Base-by-base conservation (phyloP, 2,113 vertebrate genomes). In the Hydrochoerus hydrochaeris region DNA sequence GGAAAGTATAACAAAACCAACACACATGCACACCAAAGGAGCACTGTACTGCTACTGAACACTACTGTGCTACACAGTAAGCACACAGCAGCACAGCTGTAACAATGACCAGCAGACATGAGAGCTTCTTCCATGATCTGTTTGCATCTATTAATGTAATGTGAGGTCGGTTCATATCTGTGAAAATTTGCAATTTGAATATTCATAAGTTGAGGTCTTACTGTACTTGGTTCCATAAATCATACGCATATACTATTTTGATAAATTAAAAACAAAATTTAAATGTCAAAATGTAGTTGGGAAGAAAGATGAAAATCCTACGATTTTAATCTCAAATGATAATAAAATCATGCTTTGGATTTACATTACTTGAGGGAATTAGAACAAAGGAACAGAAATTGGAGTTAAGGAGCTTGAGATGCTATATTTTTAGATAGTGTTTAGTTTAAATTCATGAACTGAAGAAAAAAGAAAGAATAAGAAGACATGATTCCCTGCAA, bases 401-500 rank as follows among this genome's bases (percentile, higher is more conserved):
- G 52, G 44, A 75, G 12, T 92, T 88, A 82, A 94, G 71, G 85
- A n/a, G 24, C 44, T 67, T 82, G 63, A 82, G 60, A 81, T 88
- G 54, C 52, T 92, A n/a, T 94, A 88, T 88, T 94, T 92, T 88
- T 30, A 67, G 81, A 78, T 85, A 96, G 94, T 95, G 77, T 83
- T 80, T 95, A 95, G 71, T 95, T 92, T 95, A 97, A 92, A 85
- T 85, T 94, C 77, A 91, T 17, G 32, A 87, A 78, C 71, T 90
- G 38, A 75, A 93, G n/a, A 44, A 83, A 84, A 83, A 84, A 38
- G 13, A 82, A 95, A 87, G 52, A 92, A 20, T 65, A 95, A 91
- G 41, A 60, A 90, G 7, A 26, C 35, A 38, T 75, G 91, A 96
- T 1, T 96, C 38, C 46, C 38, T 90, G 30, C 67, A 44, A 96